phyloP scores from a whole-genome alignment of 2,797 vertebrate genomes.

The Peromyscus aztecus region DNA sequence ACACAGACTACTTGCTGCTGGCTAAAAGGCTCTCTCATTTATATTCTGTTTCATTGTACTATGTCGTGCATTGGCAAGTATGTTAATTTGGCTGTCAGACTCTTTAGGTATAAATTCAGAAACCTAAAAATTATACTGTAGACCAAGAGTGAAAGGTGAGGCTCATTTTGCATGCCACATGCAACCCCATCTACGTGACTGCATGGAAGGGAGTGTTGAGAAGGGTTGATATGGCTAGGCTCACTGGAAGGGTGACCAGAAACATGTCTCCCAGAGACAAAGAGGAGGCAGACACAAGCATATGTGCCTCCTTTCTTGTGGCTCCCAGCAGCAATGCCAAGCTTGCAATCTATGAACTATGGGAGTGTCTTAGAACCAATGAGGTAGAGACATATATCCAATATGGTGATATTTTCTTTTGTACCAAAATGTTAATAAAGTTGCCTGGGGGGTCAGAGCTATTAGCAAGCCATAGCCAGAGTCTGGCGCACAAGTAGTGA shows the following conservation, averaged over 20 bases:
- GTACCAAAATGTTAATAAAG: too few relatives aligned
- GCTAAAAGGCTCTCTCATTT: neutral
- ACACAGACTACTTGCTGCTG: neutral
- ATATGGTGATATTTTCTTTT: too few relatives aligned
- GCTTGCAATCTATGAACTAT: neutral
- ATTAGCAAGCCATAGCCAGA: too few relatives aligned
- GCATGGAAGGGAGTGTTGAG: neutral
- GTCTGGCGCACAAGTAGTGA: too few relatives aligned
- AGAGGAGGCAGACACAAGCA: neutral
- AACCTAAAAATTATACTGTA: neutral
- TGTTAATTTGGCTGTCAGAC: neutral
- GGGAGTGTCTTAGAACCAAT: neutral
- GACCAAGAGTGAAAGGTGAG: neutral
- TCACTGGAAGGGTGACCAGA: neutral
- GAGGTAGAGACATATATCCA: neutral
- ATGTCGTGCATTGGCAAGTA: too few relatives aligned
- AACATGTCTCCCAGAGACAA: neutral
- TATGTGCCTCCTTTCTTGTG: neutral
- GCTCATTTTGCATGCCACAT: neutral
- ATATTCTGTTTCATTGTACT: neutral
- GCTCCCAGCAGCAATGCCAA: neutral
- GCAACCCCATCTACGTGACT: neutral
- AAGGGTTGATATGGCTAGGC: neutral
- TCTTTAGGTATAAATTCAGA: neutral
- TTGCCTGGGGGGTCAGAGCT: too few relatives aligned